These are phyloP conservation scores for Poecile atricapillus DNA, from an alignment of 2,113 vertebrate genomes.

Conservation along the genomic window DNA sequence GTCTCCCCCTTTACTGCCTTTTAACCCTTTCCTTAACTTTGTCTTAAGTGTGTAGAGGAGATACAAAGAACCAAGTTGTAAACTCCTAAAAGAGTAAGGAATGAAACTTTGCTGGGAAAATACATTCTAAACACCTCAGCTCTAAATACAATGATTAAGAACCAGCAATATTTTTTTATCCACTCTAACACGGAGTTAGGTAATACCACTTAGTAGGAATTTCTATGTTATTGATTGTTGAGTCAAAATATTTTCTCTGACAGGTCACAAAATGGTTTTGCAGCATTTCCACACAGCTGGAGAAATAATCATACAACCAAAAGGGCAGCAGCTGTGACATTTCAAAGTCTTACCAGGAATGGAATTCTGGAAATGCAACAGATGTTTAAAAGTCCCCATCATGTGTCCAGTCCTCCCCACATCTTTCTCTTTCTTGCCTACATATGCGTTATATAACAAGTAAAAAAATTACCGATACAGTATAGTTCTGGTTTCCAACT, in stretches of 20 bases:
- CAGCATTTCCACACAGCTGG: constrained; percentile 39
- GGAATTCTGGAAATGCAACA: constrained; percentile 43
- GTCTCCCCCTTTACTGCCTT: background rate
- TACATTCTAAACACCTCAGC: background rate
- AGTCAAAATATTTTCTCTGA: constrained; percentile 47
- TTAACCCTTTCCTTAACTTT: background rate
- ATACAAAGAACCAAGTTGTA: background rate
- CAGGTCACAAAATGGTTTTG: constrained; percentile 31
- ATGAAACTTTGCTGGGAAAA: background rate
- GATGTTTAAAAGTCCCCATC: background rate
- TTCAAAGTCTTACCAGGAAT: constrained; percentile 32
- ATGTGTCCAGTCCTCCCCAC: background rate
- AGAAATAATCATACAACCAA: constrained; percentile 7
- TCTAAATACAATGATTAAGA: background rate
- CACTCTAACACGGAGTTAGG: background rate
- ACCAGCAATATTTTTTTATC: background rate
- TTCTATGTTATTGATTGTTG: background rate
- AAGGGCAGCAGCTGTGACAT: constrained; percentile 31
- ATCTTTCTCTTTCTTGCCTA: background rate
- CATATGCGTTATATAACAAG: background rate
- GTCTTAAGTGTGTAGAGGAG: background rate
- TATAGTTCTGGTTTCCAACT: background rate
- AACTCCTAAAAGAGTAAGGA: background rate
- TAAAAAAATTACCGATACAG: background rate
- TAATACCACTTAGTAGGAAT: background rate